These are phyloP conservation scores for Rhinichthys osculus DNA, from an alignment of 2,797 vertebrate species.

Conservation along the genomic window DNA sequence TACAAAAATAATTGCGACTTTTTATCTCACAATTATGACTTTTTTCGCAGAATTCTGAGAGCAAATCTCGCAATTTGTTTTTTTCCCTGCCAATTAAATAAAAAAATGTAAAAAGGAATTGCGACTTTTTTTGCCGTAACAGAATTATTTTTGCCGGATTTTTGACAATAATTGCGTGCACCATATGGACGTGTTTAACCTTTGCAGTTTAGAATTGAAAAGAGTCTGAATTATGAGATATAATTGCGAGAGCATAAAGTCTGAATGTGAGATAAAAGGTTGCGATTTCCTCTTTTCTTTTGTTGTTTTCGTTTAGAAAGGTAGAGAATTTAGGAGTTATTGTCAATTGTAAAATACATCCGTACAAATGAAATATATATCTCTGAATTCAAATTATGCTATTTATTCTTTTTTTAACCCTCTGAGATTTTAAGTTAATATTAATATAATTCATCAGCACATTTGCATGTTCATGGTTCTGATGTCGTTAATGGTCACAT, in stretches of 20 bases:
- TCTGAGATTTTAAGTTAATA: too few species aligned
- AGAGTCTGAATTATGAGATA: neutral
- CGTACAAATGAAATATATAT: neutral
- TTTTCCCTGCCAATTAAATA: too few species aligned
- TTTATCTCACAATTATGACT: neutral
- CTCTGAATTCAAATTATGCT: neutral
- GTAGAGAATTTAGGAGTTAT: neutral
- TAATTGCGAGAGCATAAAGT: neutral
- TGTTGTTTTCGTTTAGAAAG: too few species aligned
- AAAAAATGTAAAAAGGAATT: too few species aligned
- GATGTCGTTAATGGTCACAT: neutral
- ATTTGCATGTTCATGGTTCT: neutral
- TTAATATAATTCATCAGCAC: too few species aligned
- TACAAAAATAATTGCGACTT: neutral
- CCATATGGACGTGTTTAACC: too few species aligned
- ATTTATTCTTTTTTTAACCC: neutral
- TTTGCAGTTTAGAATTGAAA: neutral
- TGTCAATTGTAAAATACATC: neutral
- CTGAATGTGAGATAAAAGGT: neutral
- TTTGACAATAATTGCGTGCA: too few species aligned
- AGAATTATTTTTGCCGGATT: too few species aligned
- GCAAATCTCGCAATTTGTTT: too few species aligned
- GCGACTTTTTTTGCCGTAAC: too few species aligned
- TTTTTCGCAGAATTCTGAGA: too few species aligned
- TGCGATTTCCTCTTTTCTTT: too few species aligned